Evolutionary conservation across 2,888 invertebrate species (phyloP), one percentile per base, ranked within the genome.

Genomic region (Plutella xylostella): DNA sequence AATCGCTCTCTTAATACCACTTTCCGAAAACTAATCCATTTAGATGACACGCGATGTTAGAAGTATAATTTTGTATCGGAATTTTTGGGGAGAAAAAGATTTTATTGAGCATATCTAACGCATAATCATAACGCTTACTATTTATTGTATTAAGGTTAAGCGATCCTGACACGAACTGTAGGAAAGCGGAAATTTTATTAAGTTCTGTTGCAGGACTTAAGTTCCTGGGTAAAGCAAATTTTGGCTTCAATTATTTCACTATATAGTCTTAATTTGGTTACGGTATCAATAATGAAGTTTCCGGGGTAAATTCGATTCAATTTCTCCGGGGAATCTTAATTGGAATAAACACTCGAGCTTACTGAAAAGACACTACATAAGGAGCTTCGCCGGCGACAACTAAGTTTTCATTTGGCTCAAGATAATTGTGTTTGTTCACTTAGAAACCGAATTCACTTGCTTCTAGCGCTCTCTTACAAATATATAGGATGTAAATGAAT

Each of bases 291-390:
- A 53, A 57, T 51, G 48, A 55, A 58, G 54, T 52, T 48, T 50
- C 42, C 45, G 43, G 47, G 48, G 52, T 55, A 48, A 50, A 58
- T 63, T 66, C 61, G 56, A 69, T 68, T 61, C 55, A 54, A 63
- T 63, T 61, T 59, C 52, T 56, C 54, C 50, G 46, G 56, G 51
- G 59, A 63, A 58, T 61, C 71, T 72, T 76, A 77, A 79, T 76
- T 77, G 71, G 71, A 69, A 70, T 68, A 77, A 78, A 76, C 75
- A 76, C 77, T 74, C 59, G 52, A 48, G 55, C 52, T 65, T 65
- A 72, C 76, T 73, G 72, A 72, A 75, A 66, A 67, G 67, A 63
- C 62, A 68, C 69, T 71, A 69, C 74, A 70, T 64, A 72, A 60
- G 54, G 54, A 55, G 49, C 47, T 49, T 61, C 58, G 61, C 53